phyloP scores from a whole-genome alignment of 2,888 invertebrate genomes.

The Melinaea marsaeus region DNA sequence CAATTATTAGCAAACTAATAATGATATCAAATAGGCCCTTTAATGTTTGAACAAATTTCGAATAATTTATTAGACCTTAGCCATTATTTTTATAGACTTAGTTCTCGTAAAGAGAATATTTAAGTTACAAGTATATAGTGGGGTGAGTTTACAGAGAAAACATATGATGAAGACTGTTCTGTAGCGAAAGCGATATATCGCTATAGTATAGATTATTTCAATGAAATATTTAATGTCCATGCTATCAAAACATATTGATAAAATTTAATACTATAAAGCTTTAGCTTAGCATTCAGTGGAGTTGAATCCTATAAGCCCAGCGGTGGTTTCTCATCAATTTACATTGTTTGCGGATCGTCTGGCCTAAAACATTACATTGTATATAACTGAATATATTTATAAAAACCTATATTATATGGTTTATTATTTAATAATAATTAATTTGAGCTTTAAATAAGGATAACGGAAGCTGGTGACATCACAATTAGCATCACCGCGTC shows the following conservation, averaged over 20 bases:
- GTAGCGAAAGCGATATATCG: slow-evolving; percentile 1
- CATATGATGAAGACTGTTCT: slow-evolving; percentile 9
- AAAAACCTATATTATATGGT: slow-evolving; percentile 20
- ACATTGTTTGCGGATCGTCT: slow-evolving; percentile 32
- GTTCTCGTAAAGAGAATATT: slow-evolving; percentile 23
- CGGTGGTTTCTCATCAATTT: slow-evolving; percentile 25
- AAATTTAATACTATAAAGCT: not conserved
- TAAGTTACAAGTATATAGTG: slow-evolving; percentile 20
- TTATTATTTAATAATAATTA: slow-evolving; percentile 3
- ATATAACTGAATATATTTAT: slow-evolving; percentile 23
- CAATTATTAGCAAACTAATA: too few species aligned
- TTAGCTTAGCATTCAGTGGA: slow-evolving; percentile 8
- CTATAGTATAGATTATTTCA: not conserved
- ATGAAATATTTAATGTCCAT: not conserved
- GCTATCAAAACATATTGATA: not conserved
- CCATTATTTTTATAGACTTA: slow-evolving; percentile 19
- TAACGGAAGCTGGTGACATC: slow-evolving; percentile 19
- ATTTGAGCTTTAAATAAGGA: slow-evolving; percentile 11
- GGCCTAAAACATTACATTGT: slow-evolving; percentile 19
- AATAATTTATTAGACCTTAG: too few species aligned
- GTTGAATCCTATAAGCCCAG: slow-evolving; percentile 1
- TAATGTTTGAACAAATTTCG: too few species aligned
- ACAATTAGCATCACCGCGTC: slow-evolving; percentile 15
- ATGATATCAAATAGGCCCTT: too few species aligned
- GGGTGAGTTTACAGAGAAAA: slow-evolving; percentile 24